Percentiles rank a stretch among this genome's conserved stretches.
Conservation (phyloP, 1,140 invertebrate species). For the Brachionus rubens region DNA sequence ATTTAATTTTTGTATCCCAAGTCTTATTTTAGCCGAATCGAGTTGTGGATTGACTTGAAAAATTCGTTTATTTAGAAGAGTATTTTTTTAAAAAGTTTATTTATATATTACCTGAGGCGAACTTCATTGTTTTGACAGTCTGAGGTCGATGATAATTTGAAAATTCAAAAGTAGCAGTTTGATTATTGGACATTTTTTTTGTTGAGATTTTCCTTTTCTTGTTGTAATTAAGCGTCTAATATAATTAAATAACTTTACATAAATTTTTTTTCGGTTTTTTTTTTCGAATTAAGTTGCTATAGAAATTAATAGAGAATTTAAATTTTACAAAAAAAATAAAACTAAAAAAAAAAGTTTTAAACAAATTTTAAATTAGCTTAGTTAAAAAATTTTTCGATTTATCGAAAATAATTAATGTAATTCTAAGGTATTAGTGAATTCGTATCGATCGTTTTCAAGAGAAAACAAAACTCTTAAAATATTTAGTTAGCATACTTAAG, state of each 20-base stretch:
- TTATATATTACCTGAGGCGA: conserved; percentile 3
- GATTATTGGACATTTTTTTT: not conserved
- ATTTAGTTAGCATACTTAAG: no score
- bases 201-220: not conserved
- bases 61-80: no score
- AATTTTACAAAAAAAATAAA: no score
- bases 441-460: no score
- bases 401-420: no score
- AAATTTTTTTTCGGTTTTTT: not conserved
- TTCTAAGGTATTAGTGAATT: no score
- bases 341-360: conserved; percentile 3
- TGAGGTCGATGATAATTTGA: not conserved
- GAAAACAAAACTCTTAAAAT: no score
- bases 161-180: not conserved
- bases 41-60: no score
- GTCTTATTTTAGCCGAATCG: no score
- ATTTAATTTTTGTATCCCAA: not conserved
- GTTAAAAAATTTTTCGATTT: no score
- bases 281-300: conserved; percentile 4
- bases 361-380: conserved; percentile 20
- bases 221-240: conserved; percentile 3
- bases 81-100: no score
- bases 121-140: not conserved
- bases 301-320: conserved; percentile 14
- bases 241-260: conserved; percentile 28